Percentiles rank a stretch among this genome's conserved stretches.
phyloP scores from a whole-genome alignment of 2,113 vertebrate species.

The Dendropsophus ebraccatus region DNA sequence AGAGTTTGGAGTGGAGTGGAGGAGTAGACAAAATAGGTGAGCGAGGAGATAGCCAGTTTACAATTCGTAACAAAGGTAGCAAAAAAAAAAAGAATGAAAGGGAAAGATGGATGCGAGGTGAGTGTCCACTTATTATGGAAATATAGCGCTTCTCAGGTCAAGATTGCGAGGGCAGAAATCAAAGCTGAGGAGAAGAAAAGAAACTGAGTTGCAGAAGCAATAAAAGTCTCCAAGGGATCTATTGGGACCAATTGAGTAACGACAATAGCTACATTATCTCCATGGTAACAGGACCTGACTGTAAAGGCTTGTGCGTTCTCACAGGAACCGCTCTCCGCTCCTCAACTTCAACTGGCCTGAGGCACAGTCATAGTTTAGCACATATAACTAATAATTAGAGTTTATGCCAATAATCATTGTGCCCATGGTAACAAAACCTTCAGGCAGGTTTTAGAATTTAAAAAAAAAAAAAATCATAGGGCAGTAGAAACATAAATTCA shows the following conservation, averaged over 20 bases:
- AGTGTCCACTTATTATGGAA: not conserved
- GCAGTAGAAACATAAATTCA: too few species aligned
- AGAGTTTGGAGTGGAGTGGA: too few species aligned
- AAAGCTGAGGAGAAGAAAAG: not conserved
- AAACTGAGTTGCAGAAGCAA: not conserved
- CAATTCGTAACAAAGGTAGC: not conserved
- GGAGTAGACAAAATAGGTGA: not conserved
- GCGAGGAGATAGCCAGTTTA: not conserved
- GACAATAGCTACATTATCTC: slow-evolving; percentile 45
- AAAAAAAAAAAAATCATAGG: not conserved
- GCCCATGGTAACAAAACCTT: not conserved
- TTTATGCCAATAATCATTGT: not conserved
- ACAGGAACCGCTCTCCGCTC: not conserved
- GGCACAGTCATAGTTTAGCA: not conserved
- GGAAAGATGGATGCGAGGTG: not conserved
- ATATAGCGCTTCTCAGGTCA: not conserved
- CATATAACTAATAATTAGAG: not conserved
- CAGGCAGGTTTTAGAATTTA: not conserved
- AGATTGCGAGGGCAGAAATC: slow-evolving; percentile 37
- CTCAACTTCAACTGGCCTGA: not conserved
- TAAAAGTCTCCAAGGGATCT: slow-evolving; percentile 16
- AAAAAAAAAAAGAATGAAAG: not conserved
- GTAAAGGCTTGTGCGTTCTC: not conserved
- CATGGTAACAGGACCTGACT: slow-evolving; percentile 40
- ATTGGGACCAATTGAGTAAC: slow-evolving; percentile 17